Base-by-base conservation (phyloP, 2,797 vertebrate species). In the Cyclopterus lumpus region DNA sequence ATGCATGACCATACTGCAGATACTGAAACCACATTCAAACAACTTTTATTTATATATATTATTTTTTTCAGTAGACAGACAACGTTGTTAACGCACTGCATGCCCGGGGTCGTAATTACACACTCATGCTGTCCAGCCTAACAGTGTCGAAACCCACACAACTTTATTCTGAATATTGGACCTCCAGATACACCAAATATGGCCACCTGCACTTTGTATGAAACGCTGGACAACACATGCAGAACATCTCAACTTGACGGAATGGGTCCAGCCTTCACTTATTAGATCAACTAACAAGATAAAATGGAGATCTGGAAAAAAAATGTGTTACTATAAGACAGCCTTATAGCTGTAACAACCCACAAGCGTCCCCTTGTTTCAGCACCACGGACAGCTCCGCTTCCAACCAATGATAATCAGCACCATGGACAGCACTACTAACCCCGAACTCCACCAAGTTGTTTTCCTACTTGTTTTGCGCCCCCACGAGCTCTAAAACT, bases 331-430 rank as follows among this genome's bases (percentile, higher is more conserved):
- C 36, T 1, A 10, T 1, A 38, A 38, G 38, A 40, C 11, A n/a
- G n/a, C n/a, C 40, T 38, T 2, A 36, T n/a, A n/a, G n/a, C n/a
- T n/a, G n/a, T n/a, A 24, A 20, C 44, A 15, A 22, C 28, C 4
- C 3, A 15, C 63, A 40, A 11, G 12, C 54, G 0, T 32, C 22
- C 42, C 44, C 63, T 24, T 15, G 22, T 61, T 87, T 65, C 74
- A 84, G 75, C 15, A 79, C 80, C 67, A 9, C 4, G 49, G 68
- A 84, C 71, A 79, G 75, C 72, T 36, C 75, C 51, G 5, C n/a
- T 22, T n/a, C n/a, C 2, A 59, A 0, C 36, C 53, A 62, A 8
- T 3, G 2, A 7, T 54, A n/a, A 26, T 40, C 75, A 79, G 79
- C 44, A 75, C 58, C 75, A 3, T n/a, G 55, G 71, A 73, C 73